These are phyloP conservation scores for Indri indri DNA, from an alignment of 2,113 vertebrate species.

Conservation along the genomic window DNA sequence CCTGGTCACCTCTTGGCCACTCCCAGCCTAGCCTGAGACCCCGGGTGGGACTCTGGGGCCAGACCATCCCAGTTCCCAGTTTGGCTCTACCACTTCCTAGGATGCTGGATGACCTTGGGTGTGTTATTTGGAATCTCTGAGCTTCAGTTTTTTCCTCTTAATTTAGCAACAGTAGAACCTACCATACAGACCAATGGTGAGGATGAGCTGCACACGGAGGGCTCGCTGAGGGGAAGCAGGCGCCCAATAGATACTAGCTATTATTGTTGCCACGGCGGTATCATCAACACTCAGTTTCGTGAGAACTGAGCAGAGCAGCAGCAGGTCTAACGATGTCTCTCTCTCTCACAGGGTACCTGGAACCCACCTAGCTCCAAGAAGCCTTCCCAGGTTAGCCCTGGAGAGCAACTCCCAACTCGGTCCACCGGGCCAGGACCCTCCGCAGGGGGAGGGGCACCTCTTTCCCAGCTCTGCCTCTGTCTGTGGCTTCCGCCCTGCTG, in stretches of 20 bases:
- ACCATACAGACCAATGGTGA: not conserved
- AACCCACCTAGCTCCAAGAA: not conserved
- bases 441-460: not conserved
- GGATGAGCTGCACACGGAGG: not conserved
- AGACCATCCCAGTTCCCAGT: not conserved
- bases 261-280: not conserved
- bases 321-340: not conserved
- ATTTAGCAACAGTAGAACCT: not conserved
- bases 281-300: not conserved
- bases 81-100: not conserved
- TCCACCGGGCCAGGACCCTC: not conserved
- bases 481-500: not conserved
- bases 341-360: not conserved
- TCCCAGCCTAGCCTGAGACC: not conserved
- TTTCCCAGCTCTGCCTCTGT: not conserved
- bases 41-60: not conserved
- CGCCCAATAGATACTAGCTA: not conserved
- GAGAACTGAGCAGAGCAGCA: not conserved
- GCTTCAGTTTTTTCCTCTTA: not conserved
- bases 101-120: not conserved
- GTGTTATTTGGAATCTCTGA: not conserved
- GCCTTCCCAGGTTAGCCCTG: not conserved
- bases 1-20: not conserved
- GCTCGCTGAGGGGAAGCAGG: not conserved
- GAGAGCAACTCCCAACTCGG: not conserved